Evolutionary conservation across 2,797 vertebrate genomes (phyloP), one percentile per base, ranked within the genome.

Genomic region (Acestrorhynchus altus): DNA sequence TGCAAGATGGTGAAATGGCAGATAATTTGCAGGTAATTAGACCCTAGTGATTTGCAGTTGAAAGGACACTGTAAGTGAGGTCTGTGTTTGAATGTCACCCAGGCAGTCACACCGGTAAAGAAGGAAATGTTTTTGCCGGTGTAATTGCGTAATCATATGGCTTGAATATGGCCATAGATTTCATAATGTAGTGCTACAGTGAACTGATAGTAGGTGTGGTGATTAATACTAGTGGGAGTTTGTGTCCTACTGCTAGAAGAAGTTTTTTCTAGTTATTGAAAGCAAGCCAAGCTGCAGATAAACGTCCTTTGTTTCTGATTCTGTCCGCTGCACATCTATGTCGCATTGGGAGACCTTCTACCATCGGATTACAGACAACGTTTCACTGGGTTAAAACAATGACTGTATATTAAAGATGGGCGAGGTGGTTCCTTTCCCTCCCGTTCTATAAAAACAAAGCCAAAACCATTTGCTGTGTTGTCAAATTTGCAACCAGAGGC

Each of bases 1-100:
- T 93, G 94, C 95, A 96, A 96, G 95, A 93, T 76, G 56, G 75
- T 94, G 94, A 96, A 97, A 96, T 83, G 82, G 89, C 89, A 87
- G 91, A 89, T 92, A 88, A 91, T 90, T 82, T 90, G 90, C 91
- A 92, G 92, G 93, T 96, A 96, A 96, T 96, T 95, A 95, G 94
- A 81, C 93, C 93, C 94, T 67, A 83, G 93, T 95, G 95, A 92
- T 90, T 95, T 94, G 86, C 86, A 86, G 89, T 89, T 83, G 84
- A 88, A 91, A 91, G 86, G 81, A 85, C 83, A 89, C 80, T 77
- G 68, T 87, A 84, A 79, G 76, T 85, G 86, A 78, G 81, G 77
- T 57, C 64, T 78, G 72, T 67, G 79, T 81, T 84, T 86, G 69
- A 83, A 83, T 85, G 76, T 83, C 86, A 89, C 47, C 4, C 56